Base-by-base conservation (phyloP, 2,888 invertebrate genomes). In the Hyppa rectilinea region DNA sequence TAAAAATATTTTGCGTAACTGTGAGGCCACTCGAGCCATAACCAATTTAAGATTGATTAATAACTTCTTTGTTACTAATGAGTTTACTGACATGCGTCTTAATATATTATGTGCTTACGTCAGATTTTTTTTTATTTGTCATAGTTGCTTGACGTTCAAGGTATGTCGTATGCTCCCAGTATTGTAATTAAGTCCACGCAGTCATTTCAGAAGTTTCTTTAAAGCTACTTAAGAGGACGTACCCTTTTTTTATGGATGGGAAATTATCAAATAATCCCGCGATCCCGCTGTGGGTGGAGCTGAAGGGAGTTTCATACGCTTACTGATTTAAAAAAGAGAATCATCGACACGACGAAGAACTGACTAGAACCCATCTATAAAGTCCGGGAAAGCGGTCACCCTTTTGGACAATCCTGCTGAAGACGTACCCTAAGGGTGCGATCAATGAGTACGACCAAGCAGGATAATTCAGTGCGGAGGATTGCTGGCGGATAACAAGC, bases 1-100 rank as follows among this genome's bases (percentile, higher is more conserved):
- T 60, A 47, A 63, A 61, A 77, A 58, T 50, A 66, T 60, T 78
- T 82, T 82, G 69, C 80, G 75, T 83, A 81, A 81, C 55, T 31
- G 43, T 59, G 67, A 77, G 72, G 80, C 60, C 69, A 68, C 50
- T 20, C 38, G 59, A 81, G 23, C 55, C 59, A 71, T 55, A 74
- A 69, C 67, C 66, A 61, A 78, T 81, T 36, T 63, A 55, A 65
- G 45, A 81, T 69, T 68, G 45, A 81, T 69, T 68, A 68, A 76
- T 80, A 63, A 47, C 43, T 77, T 77, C 65, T 61, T 73, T 71
- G 71, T 80, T 72, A 59, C 64, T 81, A 78, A 71, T 71, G 67
- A 76, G 56, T 36, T 31, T 69, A 69, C 53, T 62, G 66, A 70
- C 63, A 56, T 65, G 29, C 38, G 36, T 45, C 31, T 40, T 60